Percentiles rank a stretch among this genome's conserved stretches.
Conservation (phyloP, 1,140 invertebrate genomes). For the Hestina assimilis region DNA sequence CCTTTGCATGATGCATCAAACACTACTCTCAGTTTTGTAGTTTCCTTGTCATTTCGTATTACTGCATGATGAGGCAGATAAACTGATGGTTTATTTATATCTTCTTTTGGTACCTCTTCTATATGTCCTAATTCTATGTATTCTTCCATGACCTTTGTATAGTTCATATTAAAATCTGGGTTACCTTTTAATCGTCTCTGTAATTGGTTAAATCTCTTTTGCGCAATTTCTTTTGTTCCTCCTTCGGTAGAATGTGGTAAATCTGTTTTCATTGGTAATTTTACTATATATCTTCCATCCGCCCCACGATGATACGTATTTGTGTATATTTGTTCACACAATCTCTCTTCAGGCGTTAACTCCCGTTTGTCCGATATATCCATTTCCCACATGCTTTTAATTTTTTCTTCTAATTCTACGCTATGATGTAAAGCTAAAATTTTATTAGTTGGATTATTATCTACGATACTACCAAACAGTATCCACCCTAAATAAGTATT, state of each 20-base stretch:
- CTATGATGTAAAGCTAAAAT: background rate
- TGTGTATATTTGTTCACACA: background rate
- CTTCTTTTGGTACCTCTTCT: conserved; percentile 4
- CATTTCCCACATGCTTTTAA: background rate
- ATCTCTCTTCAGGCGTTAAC: background rate
- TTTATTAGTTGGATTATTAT: background rate
- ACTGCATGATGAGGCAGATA: background rate
- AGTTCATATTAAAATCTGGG: conserved; percentile 17
- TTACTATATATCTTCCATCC: background rate
- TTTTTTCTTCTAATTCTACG: background rate
- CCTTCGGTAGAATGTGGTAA: conserved; percentile 14
- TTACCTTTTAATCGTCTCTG: conserved; percentile 25
- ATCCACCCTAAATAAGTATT: background rate
- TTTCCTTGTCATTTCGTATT: background rate
- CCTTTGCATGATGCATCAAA: background rate
- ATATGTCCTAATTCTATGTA: conserved; percentile 31
- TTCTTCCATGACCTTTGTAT: conserved; percentile 31
- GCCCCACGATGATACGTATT: background rate
- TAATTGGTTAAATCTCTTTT: conserved; percentile 24
- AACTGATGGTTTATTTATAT: background rate
- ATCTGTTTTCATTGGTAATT: conserved; percentile 27
- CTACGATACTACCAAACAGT: background rate
- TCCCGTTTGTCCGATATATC: background rate
- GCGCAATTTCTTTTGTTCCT: conserved; percentile 24
- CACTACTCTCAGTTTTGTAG: background rate